Percentiles rank a stretch among this genome's conserved stretches.
These are phyloP conservation scores for Nephrotoma guestfalica DNA, from an alignment of 2,888 invertebrate genomes.

Conservation along the genomic window DNA sequence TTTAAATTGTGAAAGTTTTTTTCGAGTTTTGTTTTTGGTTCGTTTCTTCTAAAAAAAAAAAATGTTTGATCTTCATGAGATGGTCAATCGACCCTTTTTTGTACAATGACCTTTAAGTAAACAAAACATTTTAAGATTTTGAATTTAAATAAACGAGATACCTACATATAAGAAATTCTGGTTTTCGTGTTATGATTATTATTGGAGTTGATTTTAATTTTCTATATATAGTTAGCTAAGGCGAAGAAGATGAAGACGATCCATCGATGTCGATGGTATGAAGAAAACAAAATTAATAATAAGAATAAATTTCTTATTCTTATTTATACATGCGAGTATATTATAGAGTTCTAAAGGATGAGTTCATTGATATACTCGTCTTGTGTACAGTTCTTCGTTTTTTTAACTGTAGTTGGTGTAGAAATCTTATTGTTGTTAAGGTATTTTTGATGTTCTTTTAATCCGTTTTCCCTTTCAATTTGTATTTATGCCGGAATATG, in stretches of 20 bases:
- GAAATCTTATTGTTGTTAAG: not conserved
- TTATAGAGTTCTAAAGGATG: not conserved
- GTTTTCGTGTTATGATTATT: not conserved
- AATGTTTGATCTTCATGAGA: not conserved
- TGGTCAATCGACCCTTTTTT: not conserved
- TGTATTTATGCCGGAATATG: not conserved
- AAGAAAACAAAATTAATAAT: not conserved
- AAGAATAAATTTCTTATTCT: not conserved
- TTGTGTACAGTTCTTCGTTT: not conserved
- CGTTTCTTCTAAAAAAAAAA: not conserved
- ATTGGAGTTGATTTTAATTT: not conserved
- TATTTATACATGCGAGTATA: not conserved
- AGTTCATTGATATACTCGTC: not conserved
- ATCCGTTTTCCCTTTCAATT: not conserved
- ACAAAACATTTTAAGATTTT: not conserved
- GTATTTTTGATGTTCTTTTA: not conserved
- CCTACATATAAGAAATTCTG: not conserved
- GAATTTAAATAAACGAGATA: not conserved
- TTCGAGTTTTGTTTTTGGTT: not conserved
- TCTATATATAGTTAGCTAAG: not conserved
- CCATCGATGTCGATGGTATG: not conserved
- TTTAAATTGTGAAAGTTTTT: not conserved
- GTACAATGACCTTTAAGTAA: not conserved
- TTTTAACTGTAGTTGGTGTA: not conserved
- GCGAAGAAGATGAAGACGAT: not conserved